Percentiles rank a stretch among this genome's conserved stretches.
Evolutionary conservation across 2,888 invertebrate genomes (phyloP).

Genomic region (Nomada ruficornis): DNA sequence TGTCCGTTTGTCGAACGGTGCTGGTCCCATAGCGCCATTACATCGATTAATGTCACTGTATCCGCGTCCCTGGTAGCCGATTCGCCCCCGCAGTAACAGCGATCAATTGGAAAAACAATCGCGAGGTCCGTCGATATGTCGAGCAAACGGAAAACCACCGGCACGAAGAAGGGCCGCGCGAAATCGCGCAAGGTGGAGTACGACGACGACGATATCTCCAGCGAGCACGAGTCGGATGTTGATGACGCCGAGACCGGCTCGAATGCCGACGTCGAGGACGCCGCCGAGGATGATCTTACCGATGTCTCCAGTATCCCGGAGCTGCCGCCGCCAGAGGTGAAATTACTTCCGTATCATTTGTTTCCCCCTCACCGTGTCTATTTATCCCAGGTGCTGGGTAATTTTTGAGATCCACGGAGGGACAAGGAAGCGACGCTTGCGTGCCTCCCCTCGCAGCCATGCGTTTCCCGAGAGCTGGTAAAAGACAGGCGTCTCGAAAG

Average conservation of each 20-base stretch:
- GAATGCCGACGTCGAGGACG: constrained; percentile 77
- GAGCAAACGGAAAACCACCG: constrained; percentile 78
- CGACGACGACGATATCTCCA: constrained; percentile 83
- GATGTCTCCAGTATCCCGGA: constrained; percentile 81
- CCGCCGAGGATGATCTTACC: constrained; percentile 79
- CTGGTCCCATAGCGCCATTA: constrained; percentile 73
- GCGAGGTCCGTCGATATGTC: constrained; percentile 71
- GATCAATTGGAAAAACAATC: constrained; percentile 33
- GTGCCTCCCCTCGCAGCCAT: neutral
- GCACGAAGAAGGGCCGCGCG: constrained; percentile 77
- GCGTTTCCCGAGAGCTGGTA: constrained; percentile 8
- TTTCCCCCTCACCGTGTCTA: neutral
- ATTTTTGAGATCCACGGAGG: constrained; percentile 4
- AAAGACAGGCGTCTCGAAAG: constrained; percentile 6
- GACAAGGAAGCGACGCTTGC: constrained; percentile 7
- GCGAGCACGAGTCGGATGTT: constrained; percentile 81
- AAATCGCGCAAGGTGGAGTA: constrained; percentile 82
- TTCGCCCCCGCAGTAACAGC: constrained; percentile 25
- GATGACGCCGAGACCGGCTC: constrained; percentile 79
- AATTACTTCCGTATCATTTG: constrained; percentile 16
- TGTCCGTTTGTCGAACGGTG: constrained; percentile 68
- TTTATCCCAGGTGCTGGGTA: constrained; percentile 32
- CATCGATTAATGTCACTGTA: constrained; percentile 76
- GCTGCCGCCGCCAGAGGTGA: constrained; percentile 82
- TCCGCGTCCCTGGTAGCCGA: constrained; percentile 51